Base-by-base conservation (phyloP, 2,797 vertebrate species). In the Chromobotia macracanthus region DNA sequence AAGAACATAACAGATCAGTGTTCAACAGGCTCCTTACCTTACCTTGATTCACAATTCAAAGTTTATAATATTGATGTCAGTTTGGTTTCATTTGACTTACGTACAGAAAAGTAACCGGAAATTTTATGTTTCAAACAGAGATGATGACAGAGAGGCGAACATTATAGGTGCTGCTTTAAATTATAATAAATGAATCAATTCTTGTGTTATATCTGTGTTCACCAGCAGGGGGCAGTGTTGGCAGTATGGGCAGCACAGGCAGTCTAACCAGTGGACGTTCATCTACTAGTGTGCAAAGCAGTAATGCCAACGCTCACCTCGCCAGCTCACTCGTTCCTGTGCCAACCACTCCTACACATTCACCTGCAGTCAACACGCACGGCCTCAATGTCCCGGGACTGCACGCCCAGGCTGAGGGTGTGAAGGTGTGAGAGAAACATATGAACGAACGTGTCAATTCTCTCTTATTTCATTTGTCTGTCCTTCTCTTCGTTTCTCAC, bases 401-500 rank as follows among this genome's bases (percentile, higher is more conserved):
- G 82, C 95, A 97, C 0, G 95, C 96, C 0, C 93, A 95, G 82
- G 90, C 97, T 0, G 97, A 99, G 77, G 97, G 97, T 0, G 95
- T 97, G 75, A 99, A 99, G 95, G 97, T 85, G 55, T 5, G 58
- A 41, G 3, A 23, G 38, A 35, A 11, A 66, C n/a, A 69, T 13
- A 44, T 19, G n/a, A 8, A 48, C n/a, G 55, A 56, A 75, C 11
- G 19, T 51, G 35, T 5, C 1, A 48, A 38, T 10, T 61, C 72
- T 48, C 3, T 50, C 16, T 41, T 35, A 61, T n/a, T 51, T 3
- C 18, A 12, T 55, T 10, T 65, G 23, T 72, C 61, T 41, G 69
- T 81, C 48, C 48, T 35, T 55, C 25, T 69, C 19, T 61, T 1
- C n/a, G 12, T 38, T 41, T 56, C 31, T 65, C 64, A 51, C 38